Conservation (phyloP, 2,797 vertebrate species). For the Erpetoichthys calabaricus region DNA sequence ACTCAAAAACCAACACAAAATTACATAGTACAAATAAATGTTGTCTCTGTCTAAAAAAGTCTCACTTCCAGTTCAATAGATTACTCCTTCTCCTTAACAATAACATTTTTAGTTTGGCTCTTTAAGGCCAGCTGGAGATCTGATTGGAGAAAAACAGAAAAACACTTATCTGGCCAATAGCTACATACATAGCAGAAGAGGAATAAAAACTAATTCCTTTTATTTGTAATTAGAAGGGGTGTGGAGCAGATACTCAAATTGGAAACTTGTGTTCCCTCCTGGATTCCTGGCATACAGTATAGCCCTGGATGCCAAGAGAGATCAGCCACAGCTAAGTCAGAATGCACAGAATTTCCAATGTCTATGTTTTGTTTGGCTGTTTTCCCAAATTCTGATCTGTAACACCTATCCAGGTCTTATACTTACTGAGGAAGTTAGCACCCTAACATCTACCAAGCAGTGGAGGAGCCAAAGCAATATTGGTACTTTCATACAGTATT, state of each 20-base stretch:
- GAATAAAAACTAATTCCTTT: conserved; percentile 1
- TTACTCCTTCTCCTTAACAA: not conserved
- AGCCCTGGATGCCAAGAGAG: not conserved
- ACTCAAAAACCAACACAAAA: too few species aligned
- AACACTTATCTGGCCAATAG: not conserved
- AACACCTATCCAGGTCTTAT: not conserved
- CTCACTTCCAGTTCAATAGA: too few species aligned
- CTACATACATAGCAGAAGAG: not conserved
- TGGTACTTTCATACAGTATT: too few species aligned
- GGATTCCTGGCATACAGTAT: not conserved
- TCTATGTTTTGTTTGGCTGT: conserved; percentile 7
- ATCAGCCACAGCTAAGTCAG: not conserved
- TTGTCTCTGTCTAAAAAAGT: too few species aligned
- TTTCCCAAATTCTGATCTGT: not conserved
- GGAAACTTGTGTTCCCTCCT: conserved; percentile 10
- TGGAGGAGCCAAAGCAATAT: too few species aligned
- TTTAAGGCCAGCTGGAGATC: not conserved
- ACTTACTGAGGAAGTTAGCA: too few species aligned
- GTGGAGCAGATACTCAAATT: conserved; percentile 5
- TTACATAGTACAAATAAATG: too few species aligned
- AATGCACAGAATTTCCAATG: not conserved
- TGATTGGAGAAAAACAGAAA: not conserved
- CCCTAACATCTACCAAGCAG: too few species aligned
- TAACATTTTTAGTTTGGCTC: not conserved
- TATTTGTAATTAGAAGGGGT: not conserved